These are phyloP conservation scores for Hystrix cristata DNA, from an alignment of 2,113 vertebrate genomes.

Conservation along the genomic window DNA sequence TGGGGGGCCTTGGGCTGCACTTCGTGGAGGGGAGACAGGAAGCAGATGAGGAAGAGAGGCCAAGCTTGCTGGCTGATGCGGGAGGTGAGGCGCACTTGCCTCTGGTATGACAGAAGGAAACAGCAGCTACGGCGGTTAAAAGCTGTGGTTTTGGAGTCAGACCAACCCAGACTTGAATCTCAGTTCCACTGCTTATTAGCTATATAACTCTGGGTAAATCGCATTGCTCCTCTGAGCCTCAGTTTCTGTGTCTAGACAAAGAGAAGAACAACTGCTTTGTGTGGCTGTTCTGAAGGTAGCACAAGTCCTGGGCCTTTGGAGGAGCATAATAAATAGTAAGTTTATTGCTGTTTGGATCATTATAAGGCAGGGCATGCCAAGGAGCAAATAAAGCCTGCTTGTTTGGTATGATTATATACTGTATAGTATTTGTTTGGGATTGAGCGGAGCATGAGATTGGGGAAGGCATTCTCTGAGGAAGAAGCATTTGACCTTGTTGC, in stretches of 20 bases:
- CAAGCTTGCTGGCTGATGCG: background rate
- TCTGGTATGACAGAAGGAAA: slow-evolving; percentile 60
- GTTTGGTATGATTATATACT: slow-evolving; percentile 20
- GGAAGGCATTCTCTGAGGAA: background rate
- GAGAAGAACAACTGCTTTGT: slow-evolving; percentile 23
- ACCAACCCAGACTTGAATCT: slow-evolving; percentile 56
- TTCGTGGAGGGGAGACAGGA: slow-evolving; percentile 14
- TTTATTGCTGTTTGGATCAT: slow-evolving; percentile 61
- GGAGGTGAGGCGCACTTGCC: slow-evolving; percentile 15
- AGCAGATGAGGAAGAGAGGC: background rate
- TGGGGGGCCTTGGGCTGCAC: background rate
- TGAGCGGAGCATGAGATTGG: background rate
- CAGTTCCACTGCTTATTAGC: background rate
- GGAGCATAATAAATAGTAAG: slow-evolving; percentile 46
- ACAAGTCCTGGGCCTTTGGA: slow-evolving; percentile 13
- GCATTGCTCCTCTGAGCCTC: slow-evolving; percentile 2
- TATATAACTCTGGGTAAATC: slow-evolving; percentile 53
- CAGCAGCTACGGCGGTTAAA: slow-evolving; percentile 38
- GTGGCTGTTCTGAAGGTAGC: background rate
- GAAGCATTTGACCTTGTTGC: background rate
- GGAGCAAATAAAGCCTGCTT: slow-evolving; percentile 53
- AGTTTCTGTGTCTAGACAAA: background rate
- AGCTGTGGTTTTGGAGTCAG: slow-evolving; percentile 62
- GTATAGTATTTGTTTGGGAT: background rate
- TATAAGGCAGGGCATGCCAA: slow-evolving; percentile 50